A percentile compares a stretch with the other conserved stretches of the same genome.
These are phyloP conservation scores for Sebastes vulpes DNA, from an alignment of 2,797 vertebrate genomes.

Conservation along the genomic window DNA sequence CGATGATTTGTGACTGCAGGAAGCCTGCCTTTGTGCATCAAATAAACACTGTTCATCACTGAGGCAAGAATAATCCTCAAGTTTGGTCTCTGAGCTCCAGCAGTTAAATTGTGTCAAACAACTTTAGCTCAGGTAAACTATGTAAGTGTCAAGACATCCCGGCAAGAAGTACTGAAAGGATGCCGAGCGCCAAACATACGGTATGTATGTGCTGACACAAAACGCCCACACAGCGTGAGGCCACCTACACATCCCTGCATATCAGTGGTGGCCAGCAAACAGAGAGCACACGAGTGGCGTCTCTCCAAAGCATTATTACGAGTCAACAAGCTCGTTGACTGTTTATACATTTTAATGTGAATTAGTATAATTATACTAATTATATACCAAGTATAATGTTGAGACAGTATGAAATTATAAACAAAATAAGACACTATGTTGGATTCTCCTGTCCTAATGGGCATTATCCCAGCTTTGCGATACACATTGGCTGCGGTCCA, in stretches of 20 bases:
- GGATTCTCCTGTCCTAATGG: background rate
- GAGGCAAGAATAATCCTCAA: background rate
- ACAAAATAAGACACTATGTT: background rate
- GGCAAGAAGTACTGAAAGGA: background rate
- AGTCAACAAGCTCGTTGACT: background rate
- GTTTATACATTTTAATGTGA: background rate
- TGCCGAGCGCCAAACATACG: background rate
- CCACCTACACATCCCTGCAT: background rate
- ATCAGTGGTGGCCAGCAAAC: background rate
- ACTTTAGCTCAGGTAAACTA: constrained; percentile 18
- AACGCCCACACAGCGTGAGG: background rate
- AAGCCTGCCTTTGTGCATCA: background rate
- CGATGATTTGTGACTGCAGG: background rate
- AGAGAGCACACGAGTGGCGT: background rate
- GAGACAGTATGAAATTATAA: background rate
- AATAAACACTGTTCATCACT: constrained; percentile 13
- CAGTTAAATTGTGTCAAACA: constrained; percentile 2
- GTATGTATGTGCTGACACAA: background rate
- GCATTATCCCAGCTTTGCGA: background rate
- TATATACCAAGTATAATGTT: background rate
- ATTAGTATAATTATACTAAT: background rate
- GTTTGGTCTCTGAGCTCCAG: constrained; percentile 2
- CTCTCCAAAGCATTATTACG: background rate
- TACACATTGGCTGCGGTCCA: constrained; percentile 16
- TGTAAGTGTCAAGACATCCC: background rate